Base-by-base conservation (phyloP, 2,797 vertebrate species). In the Strix occidentalis region DNA sequence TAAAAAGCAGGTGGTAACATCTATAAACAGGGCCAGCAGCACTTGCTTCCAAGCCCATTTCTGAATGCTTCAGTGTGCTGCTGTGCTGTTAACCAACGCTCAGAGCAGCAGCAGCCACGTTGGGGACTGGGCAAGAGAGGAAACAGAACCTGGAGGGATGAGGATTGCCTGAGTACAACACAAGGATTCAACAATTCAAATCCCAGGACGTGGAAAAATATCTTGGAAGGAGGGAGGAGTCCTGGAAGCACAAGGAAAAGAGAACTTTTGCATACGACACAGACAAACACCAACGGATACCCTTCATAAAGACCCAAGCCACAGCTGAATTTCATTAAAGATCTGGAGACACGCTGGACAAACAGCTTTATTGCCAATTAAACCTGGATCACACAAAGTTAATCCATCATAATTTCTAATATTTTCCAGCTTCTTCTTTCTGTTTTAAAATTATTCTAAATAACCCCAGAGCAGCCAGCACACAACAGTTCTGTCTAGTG, bases 61-160 rank as follows among this genome's bases (percentile, higher is more conserved):
- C 64, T 58, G 21, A 76, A 18, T 0, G 0, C 5, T 29, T 63
- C 46, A 18, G 28, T 1, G 26, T 71, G 64, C 80, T 75, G 33
- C 66, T 68, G 17, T 10, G 29, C 33, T 48, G 28, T 37, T 11
- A 46, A 24, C 7, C 43, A 64, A 9, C 0, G 4, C 31, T 4
- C 21, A 13, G 68, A 77, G 26, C 26, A 89, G 48, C 9, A 64
- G 43, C 15, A 33, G 29, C 18, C 48, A 48, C 18, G 56, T 2
- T 4, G 5, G 43, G 26, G 57, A 79, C 18, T 17, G 21, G 35
- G 56, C 29, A 53, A 17, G 31, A 46, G n/a, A 35, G 54, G 60
- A 76, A 74, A 68, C 0, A 16, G 46, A 19, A 16, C 16, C 58
- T 48, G 29, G 10, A 43, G 10, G 28, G 18, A 12, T 57, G 26